Evolutionary conservation across 2,113 vertebrate genomes (phyloP), one percentile per base, ranked within the genome.

Genomic region (Corythaixoides concolor): DNA sequence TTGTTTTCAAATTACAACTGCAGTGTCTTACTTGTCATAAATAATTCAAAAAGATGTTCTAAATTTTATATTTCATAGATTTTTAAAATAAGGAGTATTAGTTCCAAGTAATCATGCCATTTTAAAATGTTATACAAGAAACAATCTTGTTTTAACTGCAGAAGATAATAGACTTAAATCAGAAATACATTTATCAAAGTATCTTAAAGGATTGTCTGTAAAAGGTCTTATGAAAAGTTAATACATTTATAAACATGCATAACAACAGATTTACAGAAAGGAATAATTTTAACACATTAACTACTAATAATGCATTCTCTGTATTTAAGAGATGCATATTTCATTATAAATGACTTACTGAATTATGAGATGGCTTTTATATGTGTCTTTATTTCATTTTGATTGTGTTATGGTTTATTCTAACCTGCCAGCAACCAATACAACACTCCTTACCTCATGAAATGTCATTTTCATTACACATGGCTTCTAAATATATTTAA

Each of bases 331-430:
- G 24, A 60, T 66, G 5, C 8, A 5, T 95, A 94, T 89, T 97
- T 95, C 14, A 89, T 90, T 90, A 66, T 69, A 89, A 95, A 85
- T 87, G 16, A 15, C n/a, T 92, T 94, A 47, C 16, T 97, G 30
- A 89, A 79, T 96, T 78, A 91, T 56, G 35, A 78, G 45, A 74
- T 76, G 15, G 7, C 26, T 64, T 79, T 93, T 82, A 91, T 72
- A 94, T 91, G 4, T 89, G 22, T 41, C 59, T 83, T 94, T 90
- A 87, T 91, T 95, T 97, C 3, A 76, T 96, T 97, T 85, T 81
- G 37, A 94, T 78, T 87, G 19, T 18, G 27, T 95, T 79, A 67
- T 49, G 5, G 7, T 67, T 89, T 91, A 78, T 90, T 76, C 5
- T 74, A 93, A 59, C 39, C 39, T 79, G n/a, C 10, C 77, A 92